Conservation (phyloP, 2,888 invertebrate genomes). For the Cylindroiulus punctatus region DNA sequence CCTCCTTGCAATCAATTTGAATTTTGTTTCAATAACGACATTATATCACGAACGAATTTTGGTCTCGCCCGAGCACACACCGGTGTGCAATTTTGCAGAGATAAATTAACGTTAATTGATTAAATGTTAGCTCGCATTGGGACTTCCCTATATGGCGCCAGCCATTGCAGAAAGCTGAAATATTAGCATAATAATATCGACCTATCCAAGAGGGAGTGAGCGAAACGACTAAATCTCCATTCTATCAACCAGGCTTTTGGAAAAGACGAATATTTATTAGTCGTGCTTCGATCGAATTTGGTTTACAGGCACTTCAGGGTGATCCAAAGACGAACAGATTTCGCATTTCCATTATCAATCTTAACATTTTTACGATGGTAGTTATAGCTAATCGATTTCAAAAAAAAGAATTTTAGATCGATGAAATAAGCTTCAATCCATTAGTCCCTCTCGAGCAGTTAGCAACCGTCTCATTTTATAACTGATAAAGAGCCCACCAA, state of each 20-base stretch:
- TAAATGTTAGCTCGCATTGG: background rate
- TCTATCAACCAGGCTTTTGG: background rate
- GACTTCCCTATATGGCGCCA: background rate
- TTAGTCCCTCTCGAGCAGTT: background rate
- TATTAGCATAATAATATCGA: background rate
- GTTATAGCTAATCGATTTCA: background rate
- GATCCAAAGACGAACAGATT: background rate
- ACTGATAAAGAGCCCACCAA: too few species aligned
- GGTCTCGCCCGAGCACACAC: conserved; percentile 23
- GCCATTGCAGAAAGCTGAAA: background rate
- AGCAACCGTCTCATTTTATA: background rate
- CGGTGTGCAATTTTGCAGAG: conserved; percentile 28
- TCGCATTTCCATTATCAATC: background rate
- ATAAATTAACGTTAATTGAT: conserved; percentile 38
- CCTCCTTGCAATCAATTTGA: background rate
- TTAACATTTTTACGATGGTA: background rate
- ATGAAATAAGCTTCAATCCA: too few species aligned
- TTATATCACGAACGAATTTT: background rate
- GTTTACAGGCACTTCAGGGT: background rate
- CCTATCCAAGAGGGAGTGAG: background rate
- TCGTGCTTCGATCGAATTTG: background rate
- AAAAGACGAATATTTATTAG: background rate
- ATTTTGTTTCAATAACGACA: conserved; percentile 19
- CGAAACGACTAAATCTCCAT: background rate
- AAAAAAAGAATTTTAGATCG: too few species aligned